Evolutionary conservation across 2,888 invertebrate genomes (phyloP).

Genomic region (Chelonus formosanus): DNA sequence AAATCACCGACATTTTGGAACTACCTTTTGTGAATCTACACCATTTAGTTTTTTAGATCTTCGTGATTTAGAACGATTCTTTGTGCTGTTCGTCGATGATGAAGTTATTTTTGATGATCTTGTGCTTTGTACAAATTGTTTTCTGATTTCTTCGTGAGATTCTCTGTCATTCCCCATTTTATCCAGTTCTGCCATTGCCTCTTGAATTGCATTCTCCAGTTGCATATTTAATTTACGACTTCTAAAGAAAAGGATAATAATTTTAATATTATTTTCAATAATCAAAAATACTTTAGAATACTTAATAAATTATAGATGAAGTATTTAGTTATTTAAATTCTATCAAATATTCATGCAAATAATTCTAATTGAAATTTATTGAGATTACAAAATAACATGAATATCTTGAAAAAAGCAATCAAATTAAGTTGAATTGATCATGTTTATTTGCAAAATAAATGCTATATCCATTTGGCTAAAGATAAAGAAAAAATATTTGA

Average conservation of each 20-base stretch:
- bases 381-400: no score
- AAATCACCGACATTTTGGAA: constrained; percentile 15
- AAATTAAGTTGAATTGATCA: no score
- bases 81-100: constrained; percentile 8
- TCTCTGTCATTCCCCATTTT: constrained; percentile 29
- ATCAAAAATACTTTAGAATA: no score
- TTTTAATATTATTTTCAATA: background rate
- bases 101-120: constrained; percentile 20
- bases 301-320: no score
- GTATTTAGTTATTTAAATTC: no score
- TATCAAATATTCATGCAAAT: no score
- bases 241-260: constrained; percentile 68
- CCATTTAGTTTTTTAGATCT: constrained; percentile 18
- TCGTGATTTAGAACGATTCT: constrained; percentile 9
- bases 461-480: no score
- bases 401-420: no score
- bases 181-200: constrained; percentile 90
- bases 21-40: constrained; percentile 1
- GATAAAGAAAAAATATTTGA: no score
- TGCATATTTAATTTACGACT: constrained; percentile 92
- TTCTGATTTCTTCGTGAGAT: constrained; percentile 27
- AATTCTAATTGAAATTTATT: no score
- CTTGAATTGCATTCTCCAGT: constrained; percentile 90
- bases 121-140: constrained; percentile 14
- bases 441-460: no score